Conservation (phyloP, 1,140 invertebrate species). For the Drosophila malerkotliana region DNA sequence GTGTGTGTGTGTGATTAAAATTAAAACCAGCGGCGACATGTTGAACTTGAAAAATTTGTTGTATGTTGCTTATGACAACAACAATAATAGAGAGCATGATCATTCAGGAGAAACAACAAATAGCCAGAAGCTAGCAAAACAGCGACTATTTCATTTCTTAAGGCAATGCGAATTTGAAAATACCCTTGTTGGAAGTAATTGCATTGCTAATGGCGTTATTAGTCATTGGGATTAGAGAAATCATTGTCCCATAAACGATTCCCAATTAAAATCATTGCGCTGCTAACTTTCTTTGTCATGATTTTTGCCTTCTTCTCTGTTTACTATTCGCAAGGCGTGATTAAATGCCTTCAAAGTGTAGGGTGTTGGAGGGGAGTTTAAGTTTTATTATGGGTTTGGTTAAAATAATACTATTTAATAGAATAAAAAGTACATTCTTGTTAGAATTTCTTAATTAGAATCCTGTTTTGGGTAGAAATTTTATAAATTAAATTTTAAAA, state of each 20-base stretch:
- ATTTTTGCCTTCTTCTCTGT: neutral
- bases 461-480: too few species aligned
- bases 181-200: neutral
- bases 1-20: slow-evolving; percentile 52
- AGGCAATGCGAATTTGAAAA: neutral
- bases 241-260: slow-evolving; percentile 25
- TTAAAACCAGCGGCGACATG: slow-evolving; percentile 54
- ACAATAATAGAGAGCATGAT: neutral
- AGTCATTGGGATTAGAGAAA: slow-evolving; percentile 28
- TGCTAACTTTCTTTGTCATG: slow-evolving; percentile 21
- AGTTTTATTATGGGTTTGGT: neutral
- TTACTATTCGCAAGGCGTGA: neutral
- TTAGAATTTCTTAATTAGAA: too few species aligned
- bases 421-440: too few species aligned
- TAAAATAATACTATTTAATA: neutral
- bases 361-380: slow-evolving; percentile 3
- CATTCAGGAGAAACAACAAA: neutral
- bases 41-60: slow-evolving; percentile 61
- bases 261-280: slow-evolving; percentile 38
- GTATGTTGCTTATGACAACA: slow-evolving; percentile 34
- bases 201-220: slow-evolving; percentile 28
- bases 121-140: neutral
- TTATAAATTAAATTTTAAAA: too few species aligned
- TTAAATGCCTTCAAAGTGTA: slow-evolving; percentile 5
- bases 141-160: too few species aligned